Conservation (phyloP, 2,113 vertebrate species). For the Oriolus oriolus region DNA sequence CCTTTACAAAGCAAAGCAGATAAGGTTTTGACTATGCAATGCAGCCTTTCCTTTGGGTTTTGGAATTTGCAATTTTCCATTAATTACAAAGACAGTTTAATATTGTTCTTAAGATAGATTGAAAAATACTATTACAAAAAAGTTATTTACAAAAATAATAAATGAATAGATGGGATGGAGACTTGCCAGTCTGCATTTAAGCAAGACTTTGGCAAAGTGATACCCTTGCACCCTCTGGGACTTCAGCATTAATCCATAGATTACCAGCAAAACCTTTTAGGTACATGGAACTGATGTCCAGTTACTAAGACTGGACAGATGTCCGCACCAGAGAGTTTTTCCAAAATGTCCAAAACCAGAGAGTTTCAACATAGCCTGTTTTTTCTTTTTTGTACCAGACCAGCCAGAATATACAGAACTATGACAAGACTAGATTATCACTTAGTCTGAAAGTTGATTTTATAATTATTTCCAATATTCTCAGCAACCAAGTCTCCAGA, state of each 20-base stretch:
- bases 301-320: not conserved
- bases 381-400: not conserved
- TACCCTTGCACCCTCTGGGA: not conserved
- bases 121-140: not conserved
- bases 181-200: not conserved
- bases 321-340: not conserved
- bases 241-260: not conserved
- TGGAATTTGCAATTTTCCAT: not conserved
- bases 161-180: not conserved
- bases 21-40: not conserved
- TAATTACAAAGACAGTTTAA: not conserved
- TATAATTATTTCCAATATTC: not conserved
- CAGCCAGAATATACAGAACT: not conserved
- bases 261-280: not conserved
- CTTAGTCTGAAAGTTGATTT: not conserved
- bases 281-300: not conserved
- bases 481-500: not conserved
- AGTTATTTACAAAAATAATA: not conserved
- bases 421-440: not conserved
- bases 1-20: slow-evolving; percentile 15
- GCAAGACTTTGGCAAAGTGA: not conserved
- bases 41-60: not conserved
- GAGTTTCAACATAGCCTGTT: not conserved
- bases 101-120: not conserved
- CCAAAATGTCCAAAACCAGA: not conserved